Percentiles rank a stretch among this genome's conserved stretches.
These are phyloP conservation scores for Pyxicephalus adspersus DNA, from an alignment of 2,113 vertebrate genomes.

Conservation along the genomic window DNA sequence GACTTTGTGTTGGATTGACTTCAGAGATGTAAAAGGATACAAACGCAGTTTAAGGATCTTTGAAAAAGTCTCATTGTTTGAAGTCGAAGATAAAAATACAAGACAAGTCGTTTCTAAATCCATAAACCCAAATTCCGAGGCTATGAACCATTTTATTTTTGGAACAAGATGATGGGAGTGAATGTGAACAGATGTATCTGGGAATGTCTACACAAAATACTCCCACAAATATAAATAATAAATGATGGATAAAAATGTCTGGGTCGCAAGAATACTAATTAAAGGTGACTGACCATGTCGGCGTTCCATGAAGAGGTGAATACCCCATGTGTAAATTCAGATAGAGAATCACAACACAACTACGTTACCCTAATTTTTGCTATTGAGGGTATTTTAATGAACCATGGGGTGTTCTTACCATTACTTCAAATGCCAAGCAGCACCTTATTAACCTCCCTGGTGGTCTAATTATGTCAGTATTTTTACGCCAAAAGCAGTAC, in stretches of 20 bases:
- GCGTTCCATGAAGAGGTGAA: no score
- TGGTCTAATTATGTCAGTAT: no score
- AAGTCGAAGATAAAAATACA: conserved; percentile 27
- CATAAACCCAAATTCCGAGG: background rate
- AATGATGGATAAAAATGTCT: background rate
- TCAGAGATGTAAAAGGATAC: conserved; percentile 22
- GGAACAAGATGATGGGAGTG: background rate
- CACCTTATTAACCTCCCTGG: no score
- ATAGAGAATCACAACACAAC: no score
- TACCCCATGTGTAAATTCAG: no score
- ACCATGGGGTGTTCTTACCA: no score
- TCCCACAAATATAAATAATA: background rate
- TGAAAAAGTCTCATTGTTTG: conserved; percentile 22
- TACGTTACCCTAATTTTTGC: no score
- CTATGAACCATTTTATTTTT: background rate
- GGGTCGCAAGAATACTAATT: background rate
- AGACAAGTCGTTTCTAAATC: background rate
- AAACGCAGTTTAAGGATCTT: background rate
- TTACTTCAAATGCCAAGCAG: no score
- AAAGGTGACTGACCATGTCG: no score
- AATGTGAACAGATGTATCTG: background rate
- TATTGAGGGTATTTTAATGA: no score
- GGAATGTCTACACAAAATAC: no score
- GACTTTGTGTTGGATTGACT: conserved; percentile 24
- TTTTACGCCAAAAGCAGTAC: no score